These are phyloP conservation scores for Rhabdophis nuchalis DNA, from an alignment of 2,797 vertebrate genomes.

Conservation along the genomic window DNA sequence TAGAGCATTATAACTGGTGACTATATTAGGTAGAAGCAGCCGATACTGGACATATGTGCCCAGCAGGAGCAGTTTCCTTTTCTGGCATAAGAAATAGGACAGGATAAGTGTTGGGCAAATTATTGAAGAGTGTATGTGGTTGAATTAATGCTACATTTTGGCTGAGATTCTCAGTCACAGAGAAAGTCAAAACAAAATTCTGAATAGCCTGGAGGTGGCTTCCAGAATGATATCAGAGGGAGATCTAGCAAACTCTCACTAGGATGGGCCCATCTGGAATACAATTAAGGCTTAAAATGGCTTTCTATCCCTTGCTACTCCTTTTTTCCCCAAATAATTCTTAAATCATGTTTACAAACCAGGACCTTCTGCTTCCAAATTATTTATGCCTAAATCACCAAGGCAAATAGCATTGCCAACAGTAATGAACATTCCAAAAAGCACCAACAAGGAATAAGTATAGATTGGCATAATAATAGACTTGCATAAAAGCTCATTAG, in stretches of 20 bases:
- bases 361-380: conserved; percentile 28
- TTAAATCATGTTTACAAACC: conserved; percentile 44
- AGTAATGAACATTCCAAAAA: conserved; percentile 55
- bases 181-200: conserved; percentile 21
- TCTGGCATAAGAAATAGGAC: conserved; percentile 38
- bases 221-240: conserved; percentile 38
- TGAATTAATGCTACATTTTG: conserved; percentile 37
- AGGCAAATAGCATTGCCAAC: conserved; percentile 51
- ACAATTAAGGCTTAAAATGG: conserved; percentile 50
- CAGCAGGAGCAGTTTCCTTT: conserved; percentile 36
- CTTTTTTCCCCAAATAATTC: conserved; percentile 15
- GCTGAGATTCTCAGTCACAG: conserved; percentile 18
- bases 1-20: conserved; percentile 42
- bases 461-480: conserved; percentile 48
- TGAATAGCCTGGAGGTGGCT: conserved; percentile 30
- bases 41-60: conserved; percentile 39
- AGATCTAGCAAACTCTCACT: conserved; percentile 34
- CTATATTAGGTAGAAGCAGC: conserved; percentile 57
- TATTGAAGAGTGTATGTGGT: conserved; percentile 3
- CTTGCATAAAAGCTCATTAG: not conserved
- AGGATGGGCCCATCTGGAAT: conserved; percentile 47
- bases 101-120: conserved; percentile 5
- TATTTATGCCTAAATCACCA: conserved; percentile 46
- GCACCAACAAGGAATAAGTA: conserved; percentile 54
- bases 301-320: conserved; percentile 38